Base-by-base conservation (phyloP, 2,797 vertebrate genomes). In the Brachymystax lenok region DNA sequence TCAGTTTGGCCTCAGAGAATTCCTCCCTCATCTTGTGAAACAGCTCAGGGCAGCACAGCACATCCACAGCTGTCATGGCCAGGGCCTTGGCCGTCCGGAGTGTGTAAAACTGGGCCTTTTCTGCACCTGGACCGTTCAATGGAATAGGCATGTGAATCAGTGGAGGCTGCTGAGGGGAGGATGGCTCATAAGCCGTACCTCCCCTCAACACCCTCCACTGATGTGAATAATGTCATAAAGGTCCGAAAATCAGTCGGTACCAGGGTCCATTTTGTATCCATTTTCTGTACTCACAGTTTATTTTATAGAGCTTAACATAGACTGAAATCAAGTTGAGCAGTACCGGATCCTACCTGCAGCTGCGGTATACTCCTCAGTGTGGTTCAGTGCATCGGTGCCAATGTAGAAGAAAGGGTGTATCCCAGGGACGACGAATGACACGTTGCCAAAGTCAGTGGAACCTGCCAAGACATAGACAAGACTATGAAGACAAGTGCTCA, bases 321-420 rank as follows among this genome's bases (percentile, higher is more conserved):
- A n/a, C 1, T 30, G 64, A 17, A 46, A 46, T 46, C 40, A 46
- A 46, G 40, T 46, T 46, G 40, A 46, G 40, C 40, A 12, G 40
- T 46, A 46, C 3, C 35, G 59, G 16, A 4, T 19, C 46, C 85
- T 88, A 97, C 97, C 96, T 82, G 95, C 95, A 83, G 96, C 96
- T 87, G 88, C 85, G 2, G 96, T 93, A 76, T 96, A 97, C 68
- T 96, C 93, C 90, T 96, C 92, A 0, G 96, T 97, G 87, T 97
- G 97, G 85, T 97, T 98, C 72, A 96, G 73, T 0, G 95, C 95
- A 27, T 94, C 85, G 0, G 96, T 94, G 61, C 95, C 91, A 86
- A 97, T 97, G 88, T 94, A 94, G 91, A 97, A 97, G 85, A 97
- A 96, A 1, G 96, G 93, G 85, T 97, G 96, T 89, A 98, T 93